Evolutionary conservation across 2,888 invertebrate genomes (phyloP), one percentile per base, ranked within the genome.

Genomic region (Didymodactylos carnosus): DNA sequence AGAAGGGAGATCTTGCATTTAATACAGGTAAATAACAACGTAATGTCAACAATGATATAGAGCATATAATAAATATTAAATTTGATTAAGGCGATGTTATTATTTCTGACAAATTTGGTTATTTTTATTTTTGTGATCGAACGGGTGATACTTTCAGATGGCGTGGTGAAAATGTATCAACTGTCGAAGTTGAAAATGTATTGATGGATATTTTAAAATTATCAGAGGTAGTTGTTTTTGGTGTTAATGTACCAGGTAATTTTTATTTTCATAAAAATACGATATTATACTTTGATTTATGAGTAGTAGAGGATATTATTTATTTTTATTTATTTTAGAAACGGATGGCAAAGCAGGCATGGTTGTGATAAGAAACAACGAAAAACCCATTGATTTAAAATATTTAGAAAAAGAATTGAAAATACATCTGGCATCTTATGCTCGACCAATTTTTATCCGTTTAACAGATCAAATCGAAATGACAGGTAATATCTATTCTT

Each of bases 141-240:
- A 94, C 94, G 0, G 97, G 97, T 0, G 97, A 97, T 83, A 98
- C 97, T 3, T 97, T 91, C 80, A 87, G 94, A 72, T 94, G 94
- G 94, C 91, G 93, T 82, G 97, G 98, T 13, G 98, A 99, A 85
- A 99, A 98, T 84, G 95, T 98, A 4, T 94, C 94, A 62, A 98
- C 98, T 11, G 90, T 92, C 2, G 98, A 98, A 85, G 91, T 98
- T 14, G 97, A 98, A 84, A 91, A 89, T 7, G 89, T 91, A 78
- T 87, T 95, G 53, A 92, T 92, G 78, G 90, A 90, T 80, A 85
- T 90, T 69, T 86, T 90, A 10, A 40, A 74, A 49, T 87, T 88
- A 75, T 88, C 89, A 79, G 94, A 95, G 83, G 91, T 90, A 40
- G 89, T 92, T 19, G 93, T 94, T 14, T 97, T 92, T 80, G 98